phyloP scores from a whole-genome alignment of 2,113 vertebrate species.

The Semnornis frantzii region DNA sequence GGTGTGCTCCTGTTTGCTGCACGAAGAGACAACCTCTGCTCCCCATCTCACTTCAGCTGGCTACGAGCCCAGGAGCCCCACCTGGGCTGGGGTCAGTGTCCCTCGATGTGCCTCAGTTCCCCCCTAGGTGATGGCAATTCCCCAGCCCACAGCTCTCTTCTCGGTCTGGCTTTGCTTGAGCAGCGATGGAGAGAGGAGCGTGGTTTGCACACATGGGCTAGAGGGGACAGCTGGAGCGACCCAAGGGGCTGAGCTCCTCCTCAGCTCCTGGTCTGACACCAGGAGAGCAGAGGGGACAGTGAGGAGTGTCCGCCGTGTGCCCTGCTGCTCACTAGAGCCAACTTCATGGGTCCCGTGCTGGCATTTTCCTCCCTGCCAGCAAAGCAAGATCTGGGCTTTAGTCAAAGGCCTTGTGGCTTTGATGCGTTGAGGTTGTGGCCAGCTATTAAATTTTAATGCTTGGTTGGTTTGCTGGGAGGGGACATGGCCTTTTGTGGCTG shows the following conservation, averaged over 20 bases:
- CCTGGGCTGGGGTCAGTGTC: rapidly evolving
- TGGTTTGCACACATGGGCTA: rapidly evolving
- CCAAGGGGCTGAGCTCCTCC: not conserved
- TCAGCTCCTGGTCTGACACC: not conserved
- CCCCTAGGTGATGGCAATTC: rapidly evolving
- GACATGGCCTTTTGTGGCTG: not conserved
- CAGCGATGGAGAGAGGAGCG: not conserved
- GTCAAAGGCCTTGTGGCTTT: not conserved
- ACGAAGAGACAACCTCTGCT: rapidly evolving
- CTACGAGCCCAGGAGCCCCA: not conserved
- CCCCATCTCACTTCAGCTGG: not conserved
- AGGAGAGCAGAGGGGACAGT: not conserved
- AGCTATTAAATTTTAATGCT: constrained; percentile 42
- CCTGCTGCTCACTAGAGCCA: rapidly evolving
- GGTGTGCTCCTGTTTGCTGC: rapidly evolving
- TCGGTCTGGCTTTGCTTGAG: not conserved
- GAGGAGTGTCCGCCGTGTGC: not conserved
- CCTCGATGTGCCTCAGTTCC: rapidly evolving
- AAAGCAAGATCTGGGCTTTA: not conserved
- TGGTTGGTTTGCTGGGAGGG: not conserved
- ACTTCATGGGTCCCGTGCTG: not conserved
- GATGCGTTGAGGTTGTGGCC: rapidly evolving
- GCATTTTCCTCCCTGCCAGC: not conserved
- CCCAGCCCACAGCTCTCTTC: rapidly evolving
- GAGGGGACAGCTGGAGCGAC: not conserved